Evolutionary conservation across 2,113 vertebrate genomes (phyloP), one percentile per base, ranked within the genome.

Genomic region (Cheilinus undulatus): DNA sequence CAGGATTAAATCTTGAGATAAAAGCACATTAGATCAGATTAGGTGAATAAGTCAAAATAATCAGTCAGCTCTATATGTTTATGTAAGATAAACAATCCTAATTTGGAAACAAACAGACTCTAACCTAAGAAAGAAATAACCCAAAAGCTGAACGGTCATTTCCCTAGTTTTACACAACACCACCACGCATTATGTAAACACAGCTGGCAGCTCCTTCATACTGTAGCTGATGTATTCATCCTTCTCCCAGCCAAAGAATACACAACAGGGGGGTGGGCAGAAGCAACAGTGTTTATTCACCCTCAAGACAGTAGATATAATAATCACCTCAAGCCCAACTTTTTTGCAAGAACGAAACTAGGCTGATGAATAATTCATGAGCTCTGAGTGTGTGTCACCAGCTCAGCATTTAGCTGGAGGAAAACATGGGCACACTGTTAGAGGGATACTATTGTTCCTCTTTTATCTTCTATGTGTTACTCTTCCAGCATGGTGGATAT

Each of bases 341-440:
- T 83, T 73, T 72, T 76, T 9, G 22, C 43, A 78, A 83, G 83
- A 83, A 88, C 60, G 56, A 86, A 91, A 87, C 77, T 88, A 88
- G 86, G 85, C 84, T 87, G 46, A 30, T 92, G 84, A 90, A 92
- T 91, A 82, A 90, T 90, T 88, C 78, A 91, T 83, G 65, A 71
- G 63, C 50, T 75, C 53, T 19, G 67, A 75, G 80, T 60, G 73
- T 76, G 78, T 86, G 91, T 86, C 88, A 90, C 86, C 65, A 69
- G 75, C 78, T 87, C 89, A 88, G 86, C 82, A 82, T 89, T 91
- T 90, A 85, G 89, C 88, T 88, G 36, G 52, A 88, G 85, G 89
- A 85, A 83, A 85, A 48, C 26, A 48, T 78, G 73, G 74, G 77
- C 63, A 78, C 82, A 69, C 66, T 74, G 53, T 62, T 65, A 52